Conservation (phyloP, 2,888 invertebrate species). For the Emmelina monodactyla region DNA sequence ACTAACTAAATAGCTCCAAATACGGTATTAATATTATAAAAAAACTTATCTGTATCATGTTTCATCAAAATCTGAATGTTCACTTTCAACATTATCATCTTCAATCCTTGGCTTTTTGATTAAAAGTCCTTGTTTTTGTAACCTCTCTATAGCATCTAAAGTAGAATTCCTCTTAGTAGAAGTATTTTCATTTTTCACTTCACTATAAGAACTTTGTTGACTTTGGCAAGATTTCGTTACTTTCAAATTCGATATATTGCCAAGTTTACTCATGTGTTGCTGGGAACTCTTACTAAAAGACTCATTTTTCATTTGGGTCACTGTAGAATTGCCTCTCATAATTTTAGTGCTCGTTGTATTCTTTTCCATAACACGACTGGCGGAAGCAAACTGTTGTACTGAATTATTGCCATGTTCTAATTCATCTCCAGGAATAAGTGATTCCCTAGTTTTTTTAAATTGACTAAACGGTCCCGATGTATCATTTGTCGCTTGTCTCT, state of each 20-base stretch:
- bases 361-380: conserved; percentile 14
- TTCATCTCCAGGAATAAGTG: conserved; percentile 28
- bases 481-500: conserved; percentile 26
- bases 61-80: conserved; percentile 21
- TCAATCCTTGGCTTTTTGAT: conserved; percentile 49
- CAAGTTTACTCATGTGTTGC: conserved; percentile 35
- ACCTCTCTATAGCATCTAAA: conserved; percentile 48
- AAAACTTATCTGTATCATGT: no score
- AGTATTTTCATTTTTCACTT: conserved; percentile 32
- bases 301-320: conserved; percentile 42
- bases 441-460: conserved; percentile 52
- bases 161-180: conserved; percentile 32
- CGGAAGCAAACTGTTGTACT: background rate
- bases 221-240: conserved; percentile 37
- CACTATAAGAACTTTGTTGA: conserved; percentile 33
- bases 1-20: no score
- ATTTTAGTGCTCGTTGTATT: conserved; percentile 36
- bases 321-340: conserved; percentile 34
- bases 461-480: conserved; percentile 37
- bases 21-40: no score
- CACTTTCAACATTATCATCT: conserved; percentile 25
- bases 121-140: conserved; percentile 50
- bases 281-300: conserved; percentile 26
- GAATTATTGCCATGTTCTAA: conserved; percentile 10
- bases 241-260: conserved; percentile 38